A percentile compares a stretch with the other conserved stretches of the same genome.
phyloP scores from a whole-genome alignment of 2,797 vertebrate species.

The Agapornis canus region DNA sequence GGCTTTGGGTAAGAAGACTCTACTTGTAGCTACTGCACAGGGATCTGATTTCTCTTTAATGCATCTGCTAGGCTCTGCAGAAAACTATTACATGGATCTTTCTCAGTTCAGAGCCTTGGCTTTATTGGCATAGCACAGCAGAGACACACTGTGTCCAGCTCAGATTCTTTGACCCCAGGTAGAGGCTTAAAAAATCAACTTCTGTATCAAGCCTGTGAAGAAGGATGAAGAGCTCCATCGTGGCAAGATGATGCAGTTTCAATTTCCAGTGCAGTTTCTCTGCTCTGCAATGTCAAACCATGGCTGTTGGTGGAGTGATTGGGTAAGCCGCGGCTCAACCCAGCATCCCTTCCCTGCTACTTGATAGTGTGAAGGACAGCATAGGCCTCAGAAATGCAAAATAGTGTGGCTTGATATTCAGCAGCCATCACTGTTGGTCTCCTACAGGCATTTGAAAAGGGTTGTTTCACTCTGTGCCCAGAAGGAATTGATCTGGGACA shows the following conservation, averaged over 20 bases:
- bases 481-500: neutral
- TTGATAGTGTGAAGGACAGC: neutral
- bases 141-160: conserved; percentile 49
- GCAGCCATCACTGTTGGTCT: neutral
- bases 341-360: neutral
- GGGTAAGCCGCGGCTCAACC: neutral
- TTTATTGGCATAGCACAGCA: neutral
- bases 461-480: neutral
- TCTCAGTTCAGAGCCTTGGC: neutral
- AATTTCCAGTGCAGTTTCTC: conserved; percentile 58
- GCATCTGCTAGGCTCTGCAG: neutral
- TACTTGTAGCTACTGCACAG: neutral
- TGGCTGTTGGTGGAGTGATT: neutral
- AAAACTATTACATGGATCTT: neutral
- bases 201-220: conserved; percentile 74
- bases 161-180: conserved; percentile 43
- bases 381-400: neutral
- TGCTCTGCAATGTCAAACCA: conserved; percentile 43
- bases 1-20: neutral
- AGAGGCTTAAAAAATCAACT: conserved; percentile 68
- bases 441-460: neutral
- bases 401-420: fast-evolving
- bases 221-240: conserved; percentile 77
- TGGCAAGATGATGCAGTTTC: conserved; percentile 62
- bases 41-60: neutral